Percentiles rank a stretch among this genome's conserved stretches.
Evolutionary conservation across 53 echinoderm and acorn worm species (phyloP).

Genomic region (Arbacia lixula): DNA sequence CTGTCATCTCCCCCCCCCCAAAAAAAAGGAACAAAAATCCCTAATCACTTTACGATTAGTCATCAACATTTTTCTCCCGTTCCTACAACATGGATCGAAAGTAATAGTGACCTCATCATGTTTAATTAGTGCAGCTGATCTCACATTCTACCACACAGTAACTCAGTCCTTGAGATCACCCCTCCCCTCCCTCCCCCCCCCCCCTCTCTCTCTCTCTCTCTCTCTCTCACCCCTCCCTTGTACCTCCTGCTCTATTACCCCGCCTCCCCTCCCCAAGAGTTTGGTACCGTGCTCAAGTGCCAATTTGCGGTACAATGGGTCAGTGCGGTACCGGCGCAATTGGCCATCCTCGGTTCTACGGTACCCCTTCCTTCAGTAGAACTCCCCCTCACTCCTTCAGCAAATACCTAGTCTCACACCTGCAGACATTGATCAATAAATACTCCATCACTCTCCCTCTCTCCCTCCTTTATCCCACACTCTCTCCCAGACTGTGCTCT

Average conservation of each 20-base stretch:
- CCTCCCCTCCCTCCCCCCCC: not conserved
- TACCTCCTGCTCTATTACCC: not conserved
- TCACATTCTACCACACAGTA: too few relatives aligned
- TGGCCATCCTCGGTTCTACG: constrained; percentile 20
- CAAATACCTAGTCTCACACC: too few relatives aligned
- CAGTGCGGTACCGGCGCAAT: constrained; percentile 17
- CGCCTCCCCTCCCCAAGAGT: not conserved
- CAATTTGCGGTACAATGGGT: constrained; percentile 28
- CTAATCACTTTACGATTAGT: too few relatives aligned
- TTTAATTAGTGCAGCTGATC: constrained; percentile 45
- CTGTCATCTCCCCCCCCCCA: too few relatives aligned
- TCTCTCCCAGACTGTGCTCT: too few relatives aligned
- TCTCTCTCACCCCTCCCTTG: not conserved
- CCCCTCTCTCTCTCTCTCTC: not conserved
- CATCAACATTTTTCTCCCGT: constrained; percentile 6
- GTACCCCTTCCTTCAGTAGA: too few relatives aligned
- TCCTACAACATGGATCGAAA: constrained; percentile 29
- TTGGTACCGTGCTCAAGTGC: constrained; percentile 41
- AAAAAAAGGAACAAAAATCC: too few relatives aligned
- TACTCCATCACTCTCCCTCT: too few relatives aligned
- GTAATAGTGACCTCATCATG: constrained; percentile 39
- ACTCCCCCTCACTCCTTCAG: too few relatives aligned
- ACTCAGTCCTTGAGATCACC: constrained; percentile 16
- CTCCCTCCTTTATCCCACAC: too few relatives aligned
- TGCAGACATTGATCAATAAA: too few relatives aligned